Evolutionary conservation across 2,888 invertebrate genomes (phyloP), one percentile per base, ranked within the genome.

Genomic region (Alcis repandata): DNA sequence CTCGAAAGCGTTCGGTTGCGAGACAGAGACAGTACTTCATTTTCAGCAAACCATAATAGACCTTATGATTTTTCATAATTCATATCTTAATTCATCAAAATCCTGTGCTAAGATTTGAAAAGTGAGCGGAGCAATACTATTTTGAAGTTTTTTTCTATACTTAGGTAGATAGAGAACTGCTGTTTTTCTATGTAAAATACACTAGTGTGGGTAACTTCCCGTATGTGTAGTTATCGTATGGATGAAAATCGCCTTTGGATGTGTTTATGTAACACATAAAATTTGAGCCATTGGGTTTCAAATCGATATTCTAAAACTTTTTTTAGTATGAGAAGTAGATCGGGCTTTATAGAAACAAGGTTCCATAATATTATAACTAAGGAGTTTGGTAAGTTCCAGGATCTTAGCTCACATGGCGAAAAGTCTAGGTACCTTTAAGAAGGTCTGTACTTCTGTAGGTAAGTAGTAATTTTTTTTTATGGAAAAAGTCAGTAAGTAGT

Each of bases 1-100:
- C 91, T 92, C 92, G 92, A 92, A 92, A 91, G 87, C 87, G 76
- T 86, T 93, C 92, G 92, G 91, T 81, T 84, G 89, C 80, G 86
- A 77, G 91, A 92, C 80, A 79, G 88, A 84, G 92, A 92, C 75
- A 68, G 86, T 33, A 73, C 46, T 40, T 58, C 67, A 70, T 74
- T 74, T 71, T 68, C 75, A 77, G 79, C 88, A 82, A 72, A 79
- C 86, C 73, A 92, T 86, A 83, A 73, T 91, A 76, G 80, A 86
- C 91, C 87, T 83, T 91, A 92, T 76, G 74, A 78, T 72, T 70
- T 77, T 79, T 82, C 80, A 80, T 88, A 88, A 85, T 80, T 82
- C 79, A 83, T 69, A 68, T 74, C 74, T 78, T 78, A 83, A 80
- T 79, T 88, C 76, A 83, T 83, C 66, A 73, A 61, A 69, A 71